Conservation (phyloP, 92 coral and sea anemone species). For the Phenganax stokvisi region DNA sequence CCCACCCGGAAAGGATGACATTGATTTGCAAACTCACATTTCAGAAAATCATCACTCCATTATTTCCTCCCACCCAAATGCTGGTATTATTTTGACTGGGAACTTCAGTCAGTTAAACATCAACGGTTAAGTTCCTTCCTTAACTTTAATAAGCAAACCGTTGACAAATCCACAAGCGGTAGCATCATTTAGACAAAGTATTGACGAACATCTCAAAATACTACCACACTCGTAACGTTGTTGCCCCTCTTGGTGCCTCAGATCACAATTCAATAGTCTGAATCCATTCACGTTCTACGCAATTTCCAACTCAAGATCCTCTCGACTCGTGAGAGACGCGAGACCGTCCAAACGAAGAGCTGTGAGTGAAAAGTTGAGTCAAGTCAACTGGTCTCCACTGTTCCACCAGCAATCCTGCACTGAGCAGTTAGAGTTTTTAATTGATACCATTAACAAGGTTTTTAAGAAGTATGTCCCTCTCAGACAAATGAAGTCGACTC, state of each 20-base stretch:
- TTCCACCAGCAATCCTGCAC: background rate
- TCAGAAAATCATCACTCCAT: too few relatives aligned
- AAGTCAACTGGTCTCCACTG: slow-evolving; percentile 6
- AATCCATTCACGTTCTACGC: background rate
- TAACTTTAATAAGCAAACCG: slow-evolving; percentile 1
- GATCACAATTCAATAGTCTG: slow-evolving; percentile 1
- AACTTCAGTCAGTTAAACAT: background rate
- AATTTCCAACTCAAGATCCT: background rate
- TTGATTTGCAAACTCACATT: too few relatives aligned
- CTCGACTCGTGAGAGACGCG: background rate
- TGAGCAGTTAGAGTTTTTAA: too few relatives aligned
- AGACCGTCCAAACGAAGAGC: background rate
- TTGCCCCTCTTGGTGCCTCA: background rate
- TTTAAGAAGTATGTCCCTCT: background rate
- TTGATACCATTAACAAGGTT: too few relatives aligned
- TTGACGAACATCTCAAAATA: slow-evolving; percentile 21
- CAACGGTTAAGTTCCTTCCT: slow-evolving; percentile 1
- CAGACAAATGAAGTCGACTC: slow-evolving; percentile 20
- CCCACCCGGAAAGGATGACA: too few relatives aligned
- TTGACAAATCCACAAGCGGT: slow-evolving; percentile 6
- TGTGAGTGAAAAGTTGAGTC: background rate
- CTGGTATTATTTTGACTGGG: too few relatives aligned
- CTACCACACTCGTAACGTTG: background rate
- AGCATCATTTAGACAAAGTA: slow-evolving; percentile 17
- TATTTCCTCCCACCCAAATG: too few relatives aligned